Base-by-base conservation (phyloP, 2,888 invertebrate species). In the Zaprionus lineosus region DNA sequence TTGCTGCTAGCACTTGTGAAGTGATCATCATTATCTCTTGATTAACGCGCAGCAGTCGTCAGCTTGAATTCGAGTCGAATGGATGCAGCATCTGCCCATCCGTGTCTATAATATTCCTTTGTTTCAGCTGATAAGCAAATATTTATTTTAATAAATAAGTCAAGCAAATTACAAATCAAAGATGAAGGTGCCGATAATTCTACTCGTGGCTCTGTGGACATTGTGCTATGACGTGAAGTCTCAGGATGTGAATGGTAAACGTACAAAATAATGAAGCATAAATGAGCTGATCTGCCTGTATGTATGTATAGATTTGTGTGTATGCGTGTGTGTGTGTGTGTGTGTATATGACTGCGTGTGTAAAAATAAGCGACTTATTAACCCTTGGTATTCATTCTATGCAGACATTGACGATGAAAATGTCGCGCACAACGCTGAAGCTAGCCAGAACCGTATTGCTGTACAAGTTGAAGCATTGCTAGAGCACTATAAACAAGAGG, bases 401-500 rank as follows among this genome's bases (percentile, higher is more conserved):
- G n/a, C 18, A 28, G 58, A 43, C 2, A 26, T 46, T 5, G 67
- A 60, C 12, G 69, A 41, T 5, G 28, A 61, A 7, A 73, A 74
- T 21, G 86, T 88, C 28, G 82, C 84, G 36, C 87, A 89, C 21
- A 88, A 89, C 64, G 69, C 77, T n/a, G 70, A 87, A 46, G 88
- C 86, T 0, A 93, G 92, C 5, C 93, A 94, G 87, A 92, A 93
- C 84, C 94, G 93, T 78, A 90, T 96, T 37, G 94, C 95, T 53
- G 93, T 94, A 57, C 93, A 94, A 84, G 92, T 96, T 34, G 91
- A 93, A 37, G 91, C 91, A 4, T 91, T 96, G 5, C 85, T 97
- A 28, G 93, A 94, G 53, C 96, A 96, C 86, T 96, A 94, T 89
- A 95, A 96, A 88, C 93, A 95, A 83, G 91, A 93, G 9, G 94